Base-by-base conservation (phyloP, 1,140 invertebrate species). In the Aplysia californica region DNA sequence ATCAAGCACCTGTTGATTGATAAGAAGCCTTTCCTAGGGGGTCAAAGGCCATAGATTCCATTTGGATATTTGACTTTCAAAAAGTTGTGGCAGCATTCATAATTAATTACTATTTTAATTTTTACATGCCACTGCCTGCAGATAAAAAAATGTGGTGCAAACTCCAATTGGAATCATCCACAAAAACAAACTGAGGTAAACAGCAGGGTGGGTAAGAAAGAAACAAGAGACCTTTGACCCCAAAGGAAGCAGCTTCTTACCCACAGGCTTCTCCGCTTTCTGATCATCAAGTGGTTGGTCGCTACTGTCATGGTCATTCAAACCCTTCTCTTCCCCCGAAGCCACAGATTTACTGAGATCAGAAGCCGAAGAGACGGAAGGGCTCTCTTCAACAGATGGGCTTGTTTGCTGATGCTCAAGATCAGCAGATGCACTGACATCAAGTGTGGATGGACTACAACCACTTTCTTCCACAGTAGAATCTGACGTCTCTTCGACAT, bases 81-180 rank as follows among this genome's bases (percentile, higher is more conserved):
- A n/a, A n/a, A n/a, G n/a, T n/a, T n/a, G n/a, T n/a, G n/a, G n/a
- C n/a, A n/a, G n/a, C n/a, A n/a, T n/a, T n/a, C n/a, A n/a, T n/a
- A n/a, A n/a, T n/a, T n/a, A n/a, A n/a, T n/a, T n/a, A n/a, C n/a
- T n/a, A n/a, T n/a, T n/a, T n/a, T n/a, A n/a, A n/a, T n/a, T n/a
- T n/a, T n/a, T n/a, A n/a, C n/a, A n/a, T n/a, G n/a, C n/a, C n/a
- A n/a, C n/a, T n/a, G n/a, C n/a, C n/a, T n/a, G n/a, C n/a, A n/a
- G n/a, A n/a, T n/a, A n/a, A n/a, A n/a, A n/a, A n/a, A n/a, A n/a
- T n/a, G n/a, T n/a, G n/a, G n/a, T n/a, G n/a, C n/a, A n/a, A 55
- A 74, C 79, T 80, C 79, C 79, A 80, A 80, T 71, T 80, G 79
- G 79, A 80, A 80, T 80, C 79, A 55, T 38, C 31, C 56, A 75